Evolutionary conservation across 2,888 invertebrate genomes (phyloP), one percentile per base, ranked within the genome.

Genomic region (Parapristionchus giblindavisi): DNA sequence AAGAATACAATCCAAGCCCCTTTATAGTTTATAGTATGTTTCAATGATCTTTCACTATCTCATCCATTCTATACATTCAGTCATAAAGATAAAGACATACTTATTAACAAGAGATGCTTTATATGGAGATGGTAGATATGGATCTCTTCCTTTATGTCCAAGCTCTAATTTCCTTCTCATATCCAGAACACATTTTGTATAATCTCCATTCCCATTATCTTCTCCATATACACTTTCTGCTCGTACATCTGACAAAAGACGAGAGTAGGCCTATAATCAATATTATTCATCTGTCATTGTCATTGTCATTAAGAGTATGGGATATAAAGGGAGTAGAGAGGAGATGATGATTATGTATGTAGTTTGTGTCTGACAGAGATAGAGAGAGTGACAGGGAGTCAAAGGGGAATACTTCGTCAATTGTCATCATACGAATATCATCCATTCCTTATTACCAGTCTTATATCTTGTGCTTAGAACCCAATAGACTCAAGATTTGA

Each of bases 71-170:
- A 54, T n/a, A 6, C 6, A 54, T 24, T n/a, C 11, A 54, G 54
- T 6, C 60, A 34, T 4, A 56, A n/a, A 8, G 11, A 14, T 3
- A 3, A 24, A 14, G 4, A 52, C 68, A 52, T 38, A 68, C 68
- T 68, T 68, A 36, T 68, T 68, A 24, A 52, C 68, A 17, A 51
- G 1, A 52, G 34, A 36, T 5, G 68, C 68, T 34, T 68, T 32
- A 51, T 68, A 21, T 3, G 43, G 29, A 24, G 1, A n/a, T n/a
- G n/a, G n/a, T 52, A 3, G 36, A 24, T 2, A 52, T 17, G 3
- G 68, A 24, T 29, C 48, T 34, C 24, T 65, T 32, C 65, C 27
- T 52, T 34, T 40, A 3, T 34, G 34, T 32, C 52, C 68, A n/a
- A 68, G 29, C 68, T 48, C 63, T 48, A 14, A 21, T 43, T 48